These are phyloP conservation scores for Dreissena polymorpha DNA, from an alignment of 1,140 invertebrate genomes.

Conservation along the genomic window DNA sequence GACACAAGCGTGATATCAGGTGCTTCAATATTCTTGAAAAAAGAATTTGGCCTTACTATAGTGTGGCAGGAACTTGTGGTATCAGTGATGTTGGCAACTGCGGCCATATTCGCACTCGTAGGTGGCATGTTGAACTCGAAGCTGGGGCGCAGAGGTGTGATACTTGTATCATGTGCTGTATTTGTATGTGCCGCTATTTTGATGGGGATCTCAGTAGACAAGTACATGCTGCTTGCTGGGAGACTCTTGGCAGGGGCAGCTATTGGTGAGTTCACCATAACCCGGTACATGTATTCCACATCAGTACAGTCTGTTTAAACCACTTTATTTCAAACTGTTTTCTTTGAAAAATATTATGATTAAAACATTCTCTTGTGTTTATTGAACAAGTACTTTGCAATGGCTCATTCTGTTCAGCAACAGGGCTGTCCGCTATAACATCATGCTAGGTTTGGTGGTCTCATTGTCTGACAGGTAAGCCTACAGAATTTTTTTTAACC, in stretches of 20 bases:
- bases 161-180: slow-evolving; percentile 82
- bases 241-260: slow-evolving; percentile 83
- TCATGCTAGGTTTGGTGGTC: no score
- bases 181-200: slow-evolving; percentile 83
- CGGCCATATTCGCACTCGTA: slow-evolving; percentile 82
- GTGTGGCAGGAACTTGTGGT: slow-evolving; percentile 83
- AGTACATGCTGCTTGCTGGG: slow-evolving; percentile 81
- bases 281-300: not conserved
- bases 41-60: slow-evolving; percentile 79
- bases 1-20: slow-evolving; percentile 86
- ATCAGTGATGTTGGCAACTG: slow-evolving; percentile 78
- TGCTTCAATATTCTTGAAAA: slow-evolving; percentile 82
- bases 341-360: no score
- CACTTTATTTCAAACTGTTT: no score
- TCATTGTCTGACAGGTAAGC: no score
- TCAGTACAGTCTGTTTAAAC: not conserved
- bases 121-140: slow-evolving; percentile 82
- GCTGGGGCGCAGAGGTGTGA: slow-evolving; percentile 82
- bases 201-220: slow-evolving; percentile 81
- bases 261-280: slow-evolving; percentile 81
- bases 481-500: no score
- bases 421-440: no score
- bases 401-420: no score
- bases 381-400: no score
- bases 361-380: no score